Percentiles rank a stretch among this genome's conserved stretches.
phyloP scores from a whole-genome alignment of 2,888 invertebrate species.

The Drosophila mettleri region DNA sequence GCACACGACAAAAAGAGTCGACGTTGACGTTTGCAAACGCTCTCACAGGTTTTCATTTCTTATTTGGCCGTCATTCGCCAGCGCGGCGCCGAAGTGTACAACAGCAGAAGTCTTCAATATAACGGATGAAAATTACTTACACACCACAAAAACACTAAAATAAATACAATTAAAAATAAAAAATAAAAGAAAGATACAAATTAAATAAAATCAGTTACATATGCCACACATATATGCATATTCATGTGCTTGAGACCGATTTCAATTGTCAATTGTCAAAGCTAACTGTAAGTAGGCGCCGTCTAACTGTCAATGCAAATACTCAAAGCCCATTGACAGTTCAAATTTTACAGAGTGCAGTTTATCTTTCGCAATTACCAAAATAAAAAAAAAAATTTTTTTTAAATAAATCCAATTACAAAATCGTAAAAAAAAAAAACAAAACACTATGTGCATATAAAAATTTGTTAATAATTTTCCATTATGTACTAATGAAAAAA shows the following conservation, averaged over 20 bases:
- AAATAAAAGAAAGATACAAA: not conserved
- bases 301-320: constrained; percentile 30
- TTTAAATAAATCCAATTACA: not conserved
- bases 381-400: constrained; percentile 19
- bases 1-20: constrained; percentile 48
- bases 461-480: not conserved
- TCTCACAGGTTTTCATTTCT: constrained; percentile 77
- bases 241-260: constrained; percentile 35
- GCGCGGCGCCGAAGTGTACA: constrained; percentile 76
- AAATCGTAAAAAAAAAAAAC: constrained; percentile 4
- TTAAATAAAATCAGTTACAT: constrained; percentile 10
- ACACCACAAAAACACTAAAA: constrained; percentile 24
- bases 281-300: constrained; percentile 52
- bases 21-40: constrained; percentile 44
- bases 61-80: constrained; percentile 78
- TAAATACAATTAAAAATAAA: constrained; percentile 23
- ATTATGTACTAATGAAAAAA: not conserved
- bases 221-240: constrained; percentile 19
- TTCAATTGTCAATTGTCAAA: constrained; percentile 53
- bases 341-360: constrained; percentile 54
- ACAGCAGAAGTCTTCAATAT: constrained; percentile 69
- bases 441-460: constrained; percentile 16
- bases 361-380: constrained; percentile 38
- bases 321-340: constrained; percentile 47
- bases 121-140: constrained; percentile 53